A percentile compares a stretch with the other conserved stretches of the same genome.
Conservation (phyloP, 2,888 invertebrate genomes). For the Tetragonula carbonaria region DNA sequence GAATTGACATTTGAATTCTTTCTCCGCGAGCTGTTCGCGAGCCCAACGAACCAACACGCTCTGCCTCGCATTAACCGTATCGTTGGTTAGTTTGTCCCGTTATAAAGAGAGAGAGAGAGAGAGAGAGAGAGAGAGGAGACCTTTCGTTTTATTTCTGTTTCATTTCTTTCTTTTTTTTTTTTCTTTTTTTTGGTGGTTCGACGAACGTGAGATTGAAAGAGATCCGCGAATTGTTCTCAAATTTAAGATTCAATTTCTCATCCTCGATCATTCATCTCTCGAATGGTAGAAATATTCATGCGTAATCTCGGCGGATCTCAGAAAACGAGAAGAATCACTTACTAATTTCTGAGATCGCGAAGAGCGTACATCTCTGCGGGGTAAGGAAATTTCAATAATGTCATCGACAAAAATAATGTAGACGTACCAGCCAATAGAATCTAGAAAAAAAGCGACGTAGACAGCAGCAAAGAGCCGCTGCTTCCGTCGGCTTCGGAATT, state of each 20-base stretch:
- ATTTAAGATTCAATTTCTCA: too few species aligned
- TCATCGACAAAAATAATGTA: not conserved
- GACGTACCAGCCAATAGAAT: too few species aligned
- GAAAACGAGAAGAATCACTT: not conserved
- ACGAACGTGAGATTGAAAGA: not conserved
- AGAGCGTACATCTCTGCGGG: not conserved
- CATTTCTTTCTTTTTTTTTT: too few species aligned
- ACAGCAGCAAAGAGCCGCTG: not conserved
- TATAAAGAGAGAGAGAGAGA: not conserved
- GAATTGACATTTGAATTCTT: constrained; percentile 24
- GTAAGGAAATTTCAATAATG: too few species aligned
- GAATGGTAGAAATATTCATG: too few species aligned
- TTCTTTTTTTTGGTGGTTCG: not conserved
- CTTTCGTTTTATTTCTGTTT: too few species aligned
- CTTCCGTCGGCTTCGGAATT: not conserved
- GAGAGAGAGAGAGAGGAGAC: not conserved
- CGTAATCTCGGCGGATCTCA: not conserved
- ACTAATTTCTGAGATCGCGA: not conserved
- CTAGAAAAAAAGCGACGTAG: not conserved
- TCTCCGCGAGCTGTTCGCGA: not conserved
- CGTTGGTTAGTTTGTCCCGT: constrained; percentile 3
- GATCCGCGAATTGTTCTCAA: not conserved
- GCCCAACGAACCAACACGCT: not conserved
- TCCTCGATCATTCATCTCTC: too few species aligned
- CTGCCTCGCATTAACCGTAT: not conserved